phyloP scores from a whole-genome alignment of 2,888 invertebrate species.

The Imbricaverruca yamaguchii region DNA sequence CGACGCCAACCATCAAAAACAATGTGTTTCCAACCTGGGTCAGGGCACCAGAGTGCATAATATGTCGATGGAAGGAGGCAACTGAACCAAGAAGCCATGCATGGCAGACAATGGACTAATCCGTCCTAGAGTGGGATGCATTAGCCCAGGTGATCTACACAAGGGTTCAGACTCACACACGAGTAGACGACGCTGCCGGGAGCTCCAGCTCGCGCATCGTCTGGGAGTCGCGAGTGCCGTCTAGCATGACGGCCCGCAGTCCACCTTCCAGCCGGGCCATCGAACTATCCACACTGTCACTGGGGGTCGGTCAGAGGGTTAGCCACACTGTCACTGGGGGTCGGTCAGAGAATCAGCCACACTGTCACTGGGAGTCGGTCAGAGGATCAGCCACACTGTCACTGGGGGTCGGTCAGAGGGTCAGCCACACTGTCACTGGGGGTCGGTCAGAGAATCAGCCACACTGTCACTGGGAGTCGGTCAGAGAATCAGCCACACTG shows the following conservation, averaged over 20 bases:
- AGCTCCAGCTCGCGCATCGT: background rate
- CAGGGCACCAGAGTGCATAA: conserved; percentile 27
- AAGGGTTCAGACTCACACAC: conserved; percentile 27
- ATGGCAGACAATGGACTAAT: no score
- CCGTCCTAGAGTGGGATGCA: no score
- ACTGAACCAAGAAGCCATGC: conserved; percentile 1
- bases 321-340: no score
- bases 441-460: no score
- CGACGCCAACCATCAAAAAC: no score
- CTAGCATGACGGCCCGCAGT: conserved; percentile 24
- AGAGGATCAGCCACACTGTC: background rate
- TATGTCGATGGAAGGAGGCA: conserved; percentile 25
- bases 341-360: no score
- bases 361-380: no score
- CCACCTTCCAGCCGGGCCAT: conserved; percentile 24
- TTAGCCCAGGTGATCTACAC: conserved; percentile 16
- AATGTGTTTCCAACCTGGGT: conserved; percentile 28
- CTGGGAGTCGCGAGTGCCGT: background rate
- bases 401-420: conserved; percentile 1
- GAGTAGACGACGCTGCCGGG: conserved; percentile 6
- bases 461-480: no score
- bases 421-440: conserved; percentile 17
- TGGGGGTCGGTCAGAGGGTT: no score
- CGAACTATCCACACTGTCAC: background rate
- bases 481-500: no score